Evolutionary conservation across 2,888 invertebrate species (phyloP).

Genomic region (Amphipoea oculea): DNA sequence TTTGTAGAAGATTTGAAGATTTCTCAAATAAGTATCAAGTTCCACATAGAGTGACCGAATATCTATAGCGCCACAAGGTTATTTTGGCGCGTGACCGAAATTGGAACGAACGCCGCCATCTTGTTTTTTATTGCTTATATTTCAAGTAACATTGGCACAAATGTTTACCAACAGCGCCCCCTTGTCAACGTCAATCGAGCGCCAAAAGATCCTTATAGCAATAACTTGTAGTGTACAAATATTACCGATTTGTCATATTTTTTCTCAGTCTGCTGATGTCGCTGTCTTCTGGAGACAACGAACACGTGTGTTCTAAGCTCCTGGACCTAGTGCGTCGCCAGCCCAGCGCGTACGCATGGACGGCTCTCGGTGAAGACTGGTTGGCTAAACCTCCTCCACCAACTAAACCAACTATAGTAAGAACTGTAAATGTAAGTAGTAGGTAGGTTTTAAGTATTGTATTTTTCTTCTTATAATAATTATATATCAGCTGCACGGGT

Average conservation of each 20-base stretch:
- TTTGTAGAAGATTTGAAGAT: background rate
- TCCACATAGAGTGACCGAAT: background rate
- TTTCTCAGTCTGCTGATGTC: slow-evolving; percentile 77
- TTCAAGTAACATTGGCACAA: background rate
- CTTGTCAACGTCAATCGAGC: background rate
- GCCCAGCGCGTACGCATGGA: slow-evolving; percentile 85
- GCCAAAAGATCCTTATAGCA: background rate
- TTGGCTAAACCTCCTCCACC: slow-evolving; percentile 60
- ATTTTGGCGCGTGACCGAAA: background rate
- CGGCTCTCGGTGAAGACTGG: slow-evolving; percentile 83
- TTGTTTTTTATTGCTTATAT: background rate
- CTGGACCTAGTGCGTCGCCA: slow-evolving; percentile 80
- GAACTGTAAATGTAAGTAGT: slow-evolving; percentile 1
- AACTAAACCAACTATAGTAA: background rate
- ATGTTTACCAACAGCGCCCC: background rate
- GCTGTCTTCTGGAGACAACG: slow-evolving; percentile 72
- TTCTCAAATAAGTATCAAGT: background rate
- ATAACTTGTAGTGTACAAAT: background rate
- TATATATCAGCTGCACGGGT: background rate
- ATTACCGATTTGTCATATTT: background rate
- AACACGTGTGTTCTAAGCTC: slow-evolving; percentile 72
- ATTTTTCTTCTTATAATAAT: background rate
- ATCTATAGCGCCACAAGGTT: background rate
- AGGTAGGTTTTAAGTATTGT: background rate
- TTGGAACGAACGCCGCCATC: background rate